Conservation (phyloP, 1,140 invertebrate genomes). For the Paralvinella palmiformis region DNA sequence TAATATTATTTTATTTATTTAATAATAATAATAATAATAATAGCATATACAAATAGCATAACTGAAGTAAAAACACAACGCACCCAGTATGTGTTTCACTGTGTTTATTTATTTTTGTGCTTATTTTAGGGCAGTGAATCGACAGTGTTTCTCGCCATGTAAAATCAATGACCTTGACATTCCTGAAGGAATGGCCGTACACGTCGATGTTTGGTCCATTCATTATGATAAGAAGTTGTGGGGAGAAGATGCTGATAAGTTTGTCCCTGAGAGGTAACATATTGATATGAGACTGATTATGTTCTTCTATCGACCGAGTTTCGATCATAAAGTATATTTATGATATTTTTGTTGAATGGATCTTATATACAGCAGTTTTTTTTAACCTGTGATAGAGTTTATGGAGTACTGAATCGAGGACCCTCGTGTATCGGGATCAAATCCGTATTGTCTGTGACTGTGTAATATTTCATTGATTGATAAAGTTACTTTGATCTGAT, state of each 20-base stretch:
- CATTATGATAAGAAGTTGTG: slow-evolving; percentile 51
- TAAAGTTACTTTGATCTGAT: too few relatives aligned
- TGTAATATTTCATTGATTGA: too few relatives aligned
- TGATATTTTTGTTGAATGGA: too few relatives aligned
- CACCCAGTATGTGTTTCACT: not conserved
- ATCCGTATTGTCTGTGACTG: too few relatives aligned
- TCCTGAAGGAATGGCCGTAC: slow-evolving; percentile 48
- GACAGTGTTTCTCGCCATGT: slow-evolving; percentile 17
- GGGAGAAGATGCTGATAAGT: slow-evolving; percentile 47
- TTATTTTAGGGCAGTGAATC: slow-evolving; percentile 21
- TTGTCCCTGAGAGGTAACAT: slow-evolving; percentile 46
- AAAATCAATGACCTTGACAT: slow-evolving; percentile 50
- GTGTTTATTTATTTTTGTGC: not conserved
- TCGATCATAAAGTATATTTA: too few relatives aligned
- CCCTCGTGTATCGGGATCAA: too few relatives aligned
- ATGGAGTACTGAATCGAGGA: too few relatives aligned
- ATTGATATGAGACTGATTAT: too few relatives aligned
- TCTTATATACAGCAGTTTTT: too few relatives aligned
- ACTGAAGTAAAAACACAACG: not conserved
- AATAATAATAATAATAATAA: not conserved
- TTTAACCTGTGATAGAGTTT: too few relatives aligned
- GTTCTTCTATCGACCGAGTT: too few relatives aligned
- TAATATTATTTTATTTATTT: not conserved
- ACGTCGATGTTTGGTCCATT: slow-evolving; percentile 53
- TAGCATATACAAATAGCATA: too few relatives aligned